Evolutionary conservation across 2,113 vertebrate species (phyloP), one percentile per base, ranked within the genome.

Genomic region (Anolis sagrei): DNA sequence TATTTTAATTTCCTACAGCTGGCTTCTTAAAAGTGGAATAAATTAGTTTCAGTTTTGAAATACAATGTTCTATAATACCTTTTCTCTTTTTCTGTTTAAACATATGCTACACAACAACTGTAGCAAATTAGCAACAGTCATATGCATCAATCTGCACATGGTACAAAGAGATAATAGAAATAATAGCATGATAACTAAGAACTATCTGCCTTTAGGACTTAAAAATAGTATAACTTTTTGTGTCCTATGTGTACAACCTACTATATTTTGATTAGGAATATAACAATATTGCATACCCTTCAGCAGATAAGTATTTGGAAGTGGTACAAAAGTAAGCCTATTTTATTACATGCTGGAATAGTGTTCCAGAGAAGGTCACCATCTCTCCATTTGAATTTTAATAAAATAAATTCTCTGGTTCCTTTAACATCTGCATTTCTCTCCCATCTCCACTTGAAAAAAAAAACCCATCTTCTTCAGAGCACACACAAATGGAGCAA

Each of bases 161-260:
- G 84, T 76, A 89, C 94, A 92, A 91, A 93, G 90, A 91, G 85
- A 83, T 95, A 82, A 81, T 0, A 89, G 58, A 66, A 85, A 77
- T 89, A 95, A 94, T 93, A 91, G 86, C 80, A 93, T 61, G 87
- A 90, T 90, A 94, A 95, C 93, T 91, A 86, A 91, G 83, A 94
- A 91, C 92, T 76, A 79, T 95, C 93, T 90, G 92, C 48, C 84
- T 93, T 91, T 94, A 83, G 86, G 86, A 82, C 85, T 90, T 94
- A 93, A 89, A 79, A 79, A 90, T 92, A 92, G 91, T 91, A 93
- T 89, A 93, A 91, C 81, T 93, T 78, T 86, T 90, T 90, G 48
- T 54, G 86, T 89, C 49, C 49, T 54, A 86, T 85, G 79, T 87
- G 80, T 21, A 48, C 76, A 79, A 79, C 44, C 51, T 82, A 84